Conservation (phyloP, 1,140 invertebrate species). For the Elymnias hypermnestra region DNA sequence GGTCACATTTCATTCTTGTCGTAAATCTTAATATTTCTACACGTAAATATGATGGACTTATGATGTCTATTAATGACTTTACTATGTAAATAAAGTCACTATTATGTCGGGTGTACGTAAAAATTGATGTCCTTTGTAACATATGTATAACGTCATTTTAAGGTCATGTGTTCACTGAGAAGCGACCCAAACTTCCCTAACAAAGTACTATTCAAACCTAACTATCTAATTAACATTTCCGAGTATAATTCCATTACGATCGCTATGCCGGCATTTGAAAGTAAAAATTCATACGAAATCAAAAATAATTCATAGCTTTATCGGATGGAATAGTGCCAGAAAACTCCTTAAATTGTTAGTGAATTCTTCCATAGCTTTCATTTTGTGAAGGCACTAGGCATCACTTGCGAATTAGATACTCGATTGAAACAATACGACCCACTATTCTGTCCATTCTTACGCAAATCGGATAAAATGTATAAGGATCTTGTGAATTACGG, state of each 20-base stretch:
- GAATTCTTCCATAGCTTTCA: slow-evolving; percentile 30
- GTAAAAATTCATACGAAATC: neutral
- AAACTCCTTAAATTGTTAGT: slow-evolving; percentile 18
- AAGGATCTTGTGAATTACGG: slow-evolving; percentile 11
- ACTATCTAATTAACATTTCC: slow-evolving; percentile 36
- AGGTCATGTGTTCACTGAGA: too few relatives aligned
- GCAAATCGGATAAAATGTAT: slow-evolving; percentile 19
- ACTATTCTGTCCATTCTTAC: slow-evolving; percentile 24
- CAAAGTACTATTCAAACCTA: slow-evolving; percentile 27
- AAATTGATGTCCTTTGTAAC: too few relatives aligned
- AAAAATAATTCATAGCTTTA: slow-evolving; percentile 22
- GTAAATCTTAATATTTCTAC: too few relatives aligned
- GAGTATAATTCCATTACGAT: slow-evolving; percentile 14
- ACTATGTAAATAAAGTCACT: too few relatives aligned
- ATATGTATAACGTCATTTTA: too few relatives aligned
- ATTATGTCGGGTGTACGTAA: too few relatives aligned
- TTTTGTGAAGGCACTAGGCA: slow-evolving; percentile 53
- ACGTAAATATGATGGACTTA: too few relatives aligned
- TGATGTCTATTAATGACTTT: too few relatives aligned
- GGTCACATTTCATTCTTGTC: too few relatives aligned
- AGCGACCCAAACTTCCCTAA: slow-evolving; percentile 28
- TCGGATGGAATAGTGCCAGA: slow-evolving; percentile 30
- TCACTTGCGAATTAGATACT: slow-evolving; percentile 42
- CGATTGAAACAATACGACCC: slow-evolving; percentile 48
- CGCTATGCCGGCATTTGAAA: neutral